These are phyloP conservation scores for Leptocoma aspasia DNA, from an alignment of 2,113 vertebrate genomes.

Conservation along the genomic window DNA sequence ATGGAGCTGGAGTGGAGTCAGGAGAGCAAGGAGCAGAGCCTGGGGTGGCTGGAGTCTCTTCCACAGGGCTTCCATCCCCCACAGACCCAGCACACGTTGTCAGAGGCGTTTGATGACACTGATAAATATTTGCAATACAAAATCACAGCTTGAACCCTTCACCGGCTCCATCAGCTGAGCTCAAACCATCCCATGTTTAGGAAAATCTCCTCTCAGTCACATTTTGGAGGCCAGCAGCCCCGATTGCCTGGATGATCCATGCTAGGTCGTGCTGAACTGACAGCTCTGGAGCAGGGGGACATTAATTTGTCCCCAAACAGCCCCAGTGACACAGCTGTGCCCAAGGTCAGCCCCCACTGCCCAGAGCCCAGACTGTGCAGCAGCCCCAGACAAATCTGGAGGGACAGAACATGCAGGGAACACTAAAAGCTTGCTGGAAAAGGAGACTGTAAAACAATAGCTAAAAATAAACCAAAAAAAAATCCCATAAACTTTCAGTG, in stretches of 20 bases:
- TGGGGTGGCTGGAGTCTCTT: background rate
- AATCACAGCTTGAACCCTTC: background rate
- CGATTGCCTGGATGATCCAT: background rate
- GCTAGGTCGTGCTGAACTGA: accelerated
- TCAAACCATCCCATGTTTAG: background rate
- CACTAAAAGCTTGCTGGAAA: background rate
- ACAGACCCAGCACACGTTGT: background rate
- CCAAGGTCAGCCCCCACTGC: background rate
- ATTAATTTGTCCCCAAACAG: background rate
- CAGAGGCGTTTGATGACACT: background rate
- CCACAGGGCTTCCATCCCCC: background rate
- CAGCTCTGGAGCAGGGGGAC: background rate
- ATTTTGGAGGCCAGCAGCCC: background rate
- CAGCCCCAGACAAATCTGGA: background rate
- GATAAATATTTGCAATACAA: background rate
- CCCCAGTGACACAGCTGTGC: background rate
- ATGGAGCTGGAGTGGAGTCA: background rate
- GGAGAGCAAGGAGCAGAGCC: background rate
- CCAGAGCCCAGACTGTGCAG: background rate
- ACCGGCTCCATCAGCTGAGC: background rate
- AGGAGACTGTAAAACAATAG: background rate
- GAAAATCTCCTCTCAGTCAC: background rate
- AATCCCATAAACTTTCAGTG: background rate
- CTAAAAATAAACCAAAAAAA: background rate
- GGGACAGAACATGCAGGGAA: background rate